Evolutionary conservation across 2,113 vertebrate genomes (phyloP).

Genomic region (Heliornis fulica): DNA sequence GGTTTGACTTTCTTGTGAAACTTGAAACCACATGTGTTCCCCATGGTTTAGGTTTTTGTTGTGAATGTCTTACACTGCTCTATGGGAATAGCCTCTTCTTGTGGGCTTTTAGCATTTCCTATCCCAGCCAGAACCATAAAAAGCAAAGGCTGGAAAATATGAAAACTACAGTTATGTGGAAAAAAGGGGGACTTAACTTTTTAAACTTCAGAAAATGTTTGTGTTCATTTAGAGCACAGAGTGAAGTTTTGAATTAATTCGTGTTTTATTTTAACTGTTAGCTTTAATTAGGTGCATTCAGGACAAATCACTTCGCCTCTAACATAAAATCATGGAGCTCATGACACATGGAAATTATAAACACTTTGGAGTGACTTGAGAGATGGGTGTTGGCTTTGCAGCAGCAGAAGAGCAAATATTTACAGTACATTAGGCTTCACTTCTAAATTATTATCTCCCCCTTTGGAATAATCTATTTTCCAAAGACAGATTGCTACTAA

Average conservation of each 20-base stretch:
- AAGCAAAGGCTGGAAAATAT: constrained; percentile 55
- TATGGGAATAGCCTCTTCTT: constrained; percentile 57
- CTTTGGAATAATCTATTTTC: constrained; percentile 27
- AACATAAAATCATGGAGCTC: constrained; percentile 28
- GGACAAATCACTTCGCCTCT: constrained; percentile 36
- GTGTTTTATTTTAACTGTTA: constrained; percentile 58
- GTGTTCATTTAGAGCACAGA: not conserved
- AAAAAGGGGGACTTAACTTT: constrained; percentile 32
- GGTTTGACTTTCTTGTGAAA: constrained; percentile 58
- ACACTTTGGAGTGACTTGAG: constrained; percentile 54
- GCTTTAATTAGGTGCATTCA: constrained; percentile 46
- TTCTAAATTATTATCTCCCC: constrained; percentile 53
- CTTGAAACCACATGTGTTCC: constrained; percentile 44
- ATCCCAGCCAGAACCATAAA: constrained; percentile 54
- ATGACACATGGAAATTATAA: constrained; percentile 55
- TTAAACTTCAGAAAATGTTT: constrained; percentile 37
- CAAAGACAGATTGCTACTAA: constrained; percentile 2
- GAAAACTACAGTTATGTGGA: constrained; percentile 45
- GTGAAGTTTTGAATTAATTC: constrained; percentile 35
- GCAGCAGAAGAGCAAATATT: constrained; percentile 56
- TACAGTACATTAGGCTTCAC: constrained; percentile 42
- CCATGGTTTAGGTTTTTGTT: constrained; percentile 53
- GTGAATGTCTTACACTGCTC: constrained; percentile 51
- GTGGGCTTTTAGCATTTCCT: constrained; percentile 52
- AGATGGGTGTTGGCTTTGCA: constrained; percentile 51